Base-by-base conservation (phyloP, 2,113 vertebrate species). In the Forbesichthys papilliferus region DNA sequence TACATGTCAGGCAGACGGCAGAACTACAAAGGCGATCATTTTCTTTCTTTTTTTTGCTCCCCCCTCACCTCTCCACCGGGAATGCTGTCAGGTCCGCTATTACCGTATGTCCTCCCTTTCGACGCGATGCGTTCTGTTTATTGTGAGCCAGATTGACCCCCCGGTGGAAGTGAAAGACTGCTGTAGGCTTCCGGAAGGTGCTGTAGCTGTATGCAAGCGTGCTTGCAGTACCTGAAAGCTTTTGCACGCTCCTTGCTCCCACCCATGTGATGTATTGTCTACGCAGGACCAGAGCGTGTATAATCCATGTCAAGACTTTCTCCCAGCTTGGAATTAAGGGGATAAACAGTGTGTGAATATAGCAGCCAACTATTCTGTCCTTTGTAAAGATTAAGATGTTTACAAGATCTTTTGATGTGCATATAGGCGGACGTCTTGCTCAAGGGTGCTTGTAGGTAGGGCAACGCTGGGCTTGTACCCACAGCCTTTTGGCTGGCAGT, bases 1-100 rank as follows among this genome's bases (percentile, higher is more conserved):
- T 87, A 69, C 84, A 84, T 86, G 87, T 88, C 89, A 87, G 87
- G 63, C 77, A 57, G 71, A 60, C 82, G 62, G 27, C 27, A 3
- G 27, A 27, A 80, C 63, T 83, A 89, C 78, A 78, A 74, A 86
- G 75, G 78, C 79, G 75, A 88, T 88, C 27, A 27, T 27, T 27
- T 27, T 27, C 27, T 27, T 27, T 27, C 27, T 3, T 27, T 27
- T 27, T 27, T 27, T 27, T 27, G 1, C 27, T 27, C 27, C 27
- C 27, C 27, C 27, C 85, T 84, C 79, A 77, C 68, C 68, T 84
- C 65, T 82, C 86, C 87, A 13, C 74, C 73, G 89, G 87, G 89
- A 90, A 69, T 83, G 65, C 84, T 64, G 27, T 66, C 78, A 48
- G 84, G 67, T 86, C 83, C 66, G 12, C 74, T 78, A 72, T 81